Percentiles rank a stretch among this genome's conserved stretches.
These are phyloP conservation scores for Pitangus sulphuratus DNA, from an alignment of 2,797 vertebrate species.

Conservation along the genomic window DNA sequence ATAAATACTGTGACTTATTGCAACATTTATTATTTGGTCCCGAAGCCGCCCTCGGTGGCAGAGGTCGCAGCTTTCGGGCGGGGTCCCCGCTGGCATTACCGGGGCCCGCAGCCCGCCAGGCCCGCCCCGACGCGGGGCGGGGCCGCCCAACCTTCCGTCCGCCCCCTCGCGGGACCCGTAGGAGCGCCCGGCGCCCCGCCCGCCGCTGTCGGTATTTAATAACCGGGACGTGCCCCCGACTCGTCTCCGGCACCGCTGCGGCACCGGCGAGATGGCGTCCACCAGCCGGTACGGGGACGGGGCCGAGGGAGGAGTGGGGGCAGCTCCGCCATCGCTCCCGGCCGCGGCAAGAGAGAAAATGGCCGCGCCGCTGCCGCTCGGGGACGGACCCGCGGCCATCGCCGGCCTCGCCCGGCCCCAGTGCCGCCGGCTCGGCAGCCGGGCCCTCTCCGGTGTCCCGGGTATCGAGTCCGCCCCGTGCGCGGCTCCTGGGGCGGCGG, in stretches of 20 bases:
- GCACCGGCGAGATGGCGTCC: constrained; percentile 53
- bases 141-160: fast-evolving
- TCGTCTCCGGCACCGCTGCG: fast-evolving
- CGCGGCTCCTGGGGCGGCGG: too few species aligned
- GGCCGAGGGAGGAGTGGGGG: neutral
- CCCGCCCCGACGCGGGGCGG: fast-evolving
- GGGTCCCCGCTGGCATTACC: fast-evolving
- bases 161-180: neutral
- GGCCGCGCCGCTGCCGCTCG: neutral
- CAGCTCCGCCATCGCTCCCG: neutral
- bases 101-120: neutral
- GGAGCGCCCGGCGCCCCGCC: neutral
- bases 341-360: neutral
- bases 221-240: fast-evolving
- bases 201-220: neutral
- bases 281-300: constrained; percentile 68
- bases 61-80: fast-evolving
- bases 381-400: neutral
- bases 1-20: too few species aligned
- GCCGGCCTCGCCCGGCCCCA: neutral
- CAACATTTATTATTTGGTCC: too few species aligned
- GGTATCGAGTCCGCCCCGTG: too few species aligned
- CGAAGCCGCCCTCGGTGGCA: too few species aligned
- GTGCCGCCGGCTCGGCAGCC: neutral
- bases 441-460: neutral